Conservation (phyloP, 2,113 vertebrate species). For the Geococcyx californianus region DNA sequence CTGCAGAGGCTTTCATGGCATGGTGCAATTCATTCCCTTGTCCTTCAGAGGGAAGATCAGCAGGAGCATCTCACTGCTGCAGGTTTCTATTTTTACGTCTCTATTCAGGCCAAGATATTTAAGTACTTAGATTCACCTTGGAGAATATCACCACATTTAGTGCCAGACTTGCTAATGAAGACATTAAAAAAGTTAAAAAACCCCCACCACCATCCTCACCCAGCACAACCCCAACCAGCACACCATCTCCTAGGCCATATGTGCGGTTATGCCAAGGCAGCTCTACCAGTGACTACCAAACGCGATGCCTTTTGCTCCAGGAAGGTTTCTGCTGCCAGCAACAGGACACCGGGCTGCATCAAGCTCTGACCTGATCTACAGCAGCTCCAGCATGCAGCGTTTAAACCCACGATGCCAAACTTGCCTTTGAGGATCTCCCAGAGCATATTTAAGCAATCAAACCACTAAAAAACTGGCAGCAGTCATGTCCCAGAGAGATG, state of each 20-base stretch:
- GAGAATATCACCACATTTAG: background rate
- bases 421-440: background rate
- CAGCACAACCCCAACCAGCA: background rate
- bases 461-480: background rate
- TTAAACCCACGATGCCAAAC: rapidly evolving
- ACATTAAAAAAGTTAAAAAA: background rate
- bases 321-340: background rate
- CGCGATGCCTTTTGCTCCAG: background rate
- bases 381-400: rapidly evolving
- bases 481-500: rapidly evolving
- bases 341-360: background rate
- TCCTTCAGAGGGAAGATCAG: constrained; percentile 29
- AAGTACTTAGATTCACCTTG: constrained; percentile 29
- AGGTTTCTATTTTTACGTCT: constrained; percentile 42
- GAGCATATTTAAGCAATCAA: rapidly evolving
- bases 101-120: constrained; percentile 55
- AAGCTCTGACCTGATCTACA: background rate
- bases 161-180: constrained; percentile 42
- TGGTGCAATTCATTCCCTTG: background rate
- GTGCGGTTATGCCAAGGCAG: background rate
- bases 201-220: background rate
- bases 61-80: background rate
- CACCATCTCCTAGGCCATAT: background rate
- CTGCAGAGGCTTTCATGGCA: background rate
- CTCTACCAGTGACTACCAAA: too few species aligned